phyloP scores from a whole-genome alignment of 2,888 invertebrate species.

The Amblyteles armatorius region DNA sequence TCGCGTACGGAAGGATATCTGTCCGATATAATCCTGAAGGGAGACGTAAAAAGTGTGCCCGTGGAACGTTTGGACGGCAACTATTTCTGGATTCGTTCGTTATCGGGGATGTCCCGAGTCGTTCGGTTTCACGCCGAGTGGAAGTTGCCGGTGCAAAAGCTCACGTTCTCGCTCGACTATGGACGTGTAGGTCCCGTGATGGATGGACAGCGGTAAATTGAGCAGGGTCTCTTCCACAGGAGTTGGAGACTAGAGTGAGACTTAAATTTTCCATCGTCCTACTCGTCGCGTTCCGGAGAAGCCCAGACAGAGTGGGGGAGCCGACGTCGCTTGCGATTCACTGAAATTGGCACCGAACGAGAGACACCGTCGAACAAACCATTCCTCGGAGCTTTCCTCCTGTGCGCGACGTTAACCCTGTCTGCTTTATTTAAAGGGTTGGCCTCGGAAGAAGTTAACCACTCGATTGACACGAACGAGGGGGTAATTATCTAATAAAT shows the following conservation, averaged over 20 bases:
- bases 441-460: constrained; percentile 39
- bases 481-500: constrained; percentile 29
- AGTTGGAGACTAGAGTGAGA: constrained; percentile 68
- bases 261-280: constrained; percentile 78
- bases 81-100: constrained; percentile 56
- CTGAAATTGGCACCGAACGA: constrained; percentile 66
- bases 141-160: constrained; percentile 28
- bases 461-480: constrained; percentile 49
- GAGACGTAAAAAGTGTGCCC: not conserved
- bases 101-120: constrained; percentile 54
- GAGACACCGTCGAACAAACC: constrained; percentile 56
- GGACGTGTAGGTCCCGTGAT: constrained; percentile 56
- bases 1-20: constrained; percentile 32
- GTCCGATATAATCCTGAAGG: constrained; percentile 42
- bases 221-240: constrained; percentile 63
- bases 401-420: constrained; percentile 48
- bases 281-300: constrained; percentile 72
- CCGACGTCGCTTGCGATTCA: constrained; percentile 61
- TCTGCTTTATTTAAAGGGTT: constrained; percentile 63
- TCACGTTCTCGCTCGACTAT: constrained; percentile 36
- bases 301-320: constrained; percentile 70
- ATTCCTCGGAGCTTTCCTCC: constrained; percentile 16
- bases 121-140: constrained; percentile 33
- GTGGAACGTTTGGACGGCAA: constrained; percentile 28
- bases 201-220: constrained; percentile 76